Evolutionary conservation across 2,888 invertebrate genomes (phyloP).

Genomic region (Chirona hameri): DNA sequence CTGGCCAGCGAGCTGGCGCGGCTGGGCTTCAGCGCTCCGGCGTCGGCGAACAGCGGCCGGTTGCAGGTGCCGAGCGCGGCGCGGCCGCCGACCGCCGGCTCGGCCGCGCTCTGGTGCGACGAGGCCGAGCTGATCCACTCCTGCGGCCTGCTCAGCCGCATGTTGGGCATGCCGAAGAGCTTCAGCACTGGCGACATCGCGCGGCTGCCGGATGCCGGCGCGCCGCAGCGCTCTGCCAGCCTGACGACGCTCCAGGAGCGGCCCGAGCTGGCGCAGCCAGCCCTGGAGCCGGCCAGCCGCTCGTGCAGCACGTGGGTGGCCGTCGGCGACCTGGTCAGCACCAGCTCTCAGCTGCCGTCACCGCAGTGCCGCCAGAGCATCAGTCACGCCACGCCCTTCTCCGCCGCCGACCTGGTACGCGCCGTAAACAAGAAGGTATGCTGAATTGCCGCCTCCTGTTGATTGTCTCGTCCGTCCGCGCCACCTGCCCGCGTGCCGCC

Average conservation of each 20-base stretch:
- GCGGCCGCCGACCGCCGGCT: background rate
- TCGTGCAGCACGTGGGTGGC: constrained; percentile 85
- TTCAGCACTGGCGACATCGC: constrained; percentile 77
- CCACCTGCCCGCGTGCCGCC: background rate
- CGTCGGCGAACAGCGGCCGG: background rate
- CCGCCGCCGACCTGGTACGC: constrained; percentile 63
- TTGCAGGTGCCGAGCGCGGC: background rate
- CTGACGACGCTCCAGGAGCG: constrained; percentile 30
- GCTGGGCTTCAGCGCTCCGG: background rate
- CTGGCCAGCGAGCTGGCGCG: constrained; percentile 2
- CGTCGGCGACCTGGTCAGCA: constrained; percentile 68
- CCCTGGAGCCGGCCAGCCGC: constrained; percentile 60
- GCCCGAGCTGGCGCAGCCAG: constrained; percentile 48
- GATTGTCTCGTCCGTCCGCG: background rate
- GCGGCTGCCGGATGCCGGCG: constrained; percentile 44
- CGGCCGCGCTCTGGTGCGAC: constrained; percentile 53
- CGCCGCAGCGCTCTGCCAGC: background rate
- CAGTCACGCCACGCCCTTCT: constrained; percentile 51
- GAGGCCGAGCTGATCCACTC: constrained; percentile 74
- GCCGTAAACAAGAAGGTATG: constrained; percentile 75
- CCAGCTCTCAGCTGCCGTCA: constrained; percentile 76
- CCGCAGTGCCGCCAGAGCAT: constrained; percentile 57
- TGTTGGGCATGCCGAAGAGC: constrained; percentile 74
- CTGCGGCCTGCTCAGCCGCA: constrained; percentile 73
- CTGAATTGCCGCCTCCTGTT: background rate